phyloP scores from a whole-genome alignment of 2,888 invertebrate species.

The Leptopilina myrica region DNA sequence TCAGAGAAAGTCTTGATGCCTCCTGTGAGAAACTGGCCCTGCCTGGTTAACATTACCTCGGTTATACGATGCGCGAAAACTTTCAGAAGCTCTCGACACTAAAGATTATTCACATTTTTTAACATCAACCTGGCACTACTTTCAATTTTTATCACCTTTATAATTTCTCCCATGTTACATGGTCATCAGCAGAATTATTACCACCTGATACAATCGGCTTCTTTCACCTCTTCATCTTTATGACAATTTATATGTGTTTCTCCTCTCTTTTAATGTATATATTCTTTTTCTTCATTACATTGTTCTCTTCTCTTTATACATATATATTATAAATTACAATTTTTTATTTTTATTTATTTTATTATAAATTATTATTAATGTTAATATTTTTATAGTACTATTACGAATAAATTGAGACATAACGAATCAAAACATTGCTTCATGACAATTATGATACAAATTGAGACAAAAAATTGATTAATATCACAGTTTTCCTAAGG shows the following conservation, averaged over 20 bases:
- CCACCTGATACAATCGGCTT: neutral
- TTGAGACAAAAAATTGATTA: too few relatives aligned
- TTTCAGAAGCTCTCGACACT: conserved; percentile 43
- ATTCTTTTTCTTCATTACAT: neutral
- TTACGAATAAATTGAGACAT: too few relatives aligned
- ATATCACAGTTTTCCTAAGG: too few relatives aligned
- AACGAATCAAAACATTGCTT: too few relatives aligned
- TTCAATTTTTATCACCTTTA: conserved; percentile 22
- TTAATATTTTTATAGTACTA: too few relatives aligned
- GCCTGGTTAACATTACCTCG: conserved; percentile 54
- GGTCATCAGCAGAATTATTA: conserved; percentile 28
- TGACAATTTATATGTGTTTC: neutral
- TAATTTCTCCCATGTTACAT: conserved; percentile 10
- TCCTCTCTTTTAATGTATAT: neutral
- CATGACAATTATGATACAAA: too few relatives aligned
- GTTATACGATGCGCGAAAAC: conserved; percentile 59
- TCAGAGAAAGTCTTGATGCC: conserved; percentile 74
- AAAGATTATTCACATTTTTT: conserved; percentile 32
- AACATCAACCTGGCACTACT: conserved; percentile 12
- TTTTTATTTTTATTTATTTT: neutral
- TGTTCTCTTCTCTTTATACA: neutral
- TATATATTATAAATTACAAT: neutral
- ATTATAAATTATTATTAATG: neutral
- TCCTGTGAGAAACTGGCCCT: conserved; percentile 70
- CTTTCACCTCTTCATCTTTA: neutral